A percentile compares a stretch with the other conserved stretches of the same genome.
phyloP scores from a whole-genome alignment of 2,113 vertebrate species.

The Calyptomena viridis region DNA sequence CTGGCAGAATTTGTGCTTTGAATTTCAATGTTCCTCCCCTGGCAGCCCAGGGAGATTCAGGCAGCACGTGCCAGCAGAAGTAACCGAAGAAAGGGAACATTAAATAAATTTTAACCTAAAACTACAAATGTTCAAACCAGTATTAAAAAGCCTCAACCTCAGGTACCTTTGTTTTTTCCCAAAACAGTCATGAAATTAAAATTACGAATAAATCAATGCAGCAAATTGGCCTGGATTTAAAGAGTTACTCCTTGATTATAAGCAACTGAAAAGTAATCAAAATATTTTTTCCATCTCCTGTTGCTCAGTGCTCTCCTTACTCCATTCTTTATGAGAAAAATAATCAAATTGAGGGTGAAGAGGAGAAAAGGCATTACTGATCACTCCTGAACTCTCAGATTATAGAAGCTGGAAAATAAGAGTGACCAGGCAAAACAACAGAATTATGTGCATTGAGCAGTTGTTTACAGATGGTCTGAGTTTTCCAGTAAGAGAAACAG shows the following conservation, averaged over 20 bases:
- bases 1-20: slow-evolving; percentile 5
- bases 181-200: slow-evolving; percentile 35
- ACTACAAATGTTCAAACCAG: background rate
- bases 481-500: slow-evolving; percentile 28
- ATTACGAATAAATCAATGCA: slow-evolving; percentile 38
- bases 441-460: background rate
- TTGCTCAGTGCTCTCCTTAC: slow-evolving; percentile 23
- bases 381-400: slow-evolving; percentile 10
- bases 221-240: slow-evolving; percentile 31
- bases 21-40: slow-evolving; percentile 15
- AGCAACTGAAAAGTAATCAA: slow-evolving; percentile 56
- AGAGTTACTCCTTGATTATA: slow-evolving; percentile 39
- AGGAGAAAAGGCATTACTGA: slow-evolving; percentile 25
- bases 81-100: background rate
- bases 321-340: slow-evolving; percentile 5
- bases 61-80: background rate
- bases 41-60: background rate
- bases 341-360: slow-evolving; percentile 55
- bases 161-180: background rate
- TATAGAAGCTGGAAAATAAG: slow-evolving; percentile 35
- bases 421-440: slow-evolving; percentile 17
- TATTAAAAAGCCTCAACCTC: background rate
- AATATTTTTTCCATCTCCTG: slow-evolving; percentile 39
- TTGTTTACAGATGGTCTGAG: slow-evolving; percentile 33
- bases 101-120: slow-evolving; percentile 26